Evolutionary conservation across 2,113 vertebrate genomes (phyloP).

Genomic region (Serinus canaria): DNA sequence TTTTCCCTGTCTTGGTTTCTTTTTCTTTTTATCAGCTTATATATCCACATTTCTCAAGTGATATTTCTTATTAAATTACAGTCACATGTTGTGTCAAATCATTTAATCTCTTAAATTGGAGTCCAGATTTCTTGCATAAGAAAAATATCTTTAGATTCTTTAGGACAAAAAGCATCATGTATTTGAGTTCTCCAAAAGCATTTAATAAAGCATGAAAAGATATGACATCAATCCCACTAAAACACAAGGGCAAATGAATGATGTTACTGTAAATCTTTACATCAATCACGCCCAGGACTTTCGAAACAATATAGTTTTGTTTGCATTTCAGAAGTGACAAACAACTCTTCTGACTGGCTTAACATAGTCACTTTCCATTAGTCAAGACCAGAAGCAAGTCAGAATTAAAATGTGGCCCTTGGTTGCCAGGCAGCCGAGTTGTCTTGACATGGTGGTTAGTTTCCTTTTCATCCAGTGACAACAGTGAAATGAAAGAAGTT

Average conservation of each 20-base stretch:
- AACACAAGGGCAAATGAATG: conserved; percentile 96
- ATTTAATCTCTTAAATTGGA: conserved; percentile 85
- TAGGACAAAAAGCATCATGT: conserved; percentile 84
- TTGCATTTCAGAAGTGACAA: conserved; percentile 98
- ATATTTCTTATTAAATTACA: conserved; percentile 88
- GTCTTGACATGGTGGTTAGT: conserved; percentile 99
- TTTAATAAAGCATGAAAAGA: conserved; percentile 97
- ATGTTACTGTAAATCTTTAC: conserved; percentile 93
- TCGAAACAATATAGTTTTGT: conserved; percentile 97
- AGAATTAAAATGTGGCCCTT: conserved; percentile 96
- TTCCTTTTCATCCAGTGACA: conserved; percentile 99
- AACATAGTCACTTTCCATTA: conserved; percentile 99
- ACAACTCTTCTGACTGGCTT: conserved; percentile 97
- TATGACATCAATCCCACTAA: conserved; percentile 95
- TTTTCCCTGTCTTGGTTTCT: conserved; percentile 35
- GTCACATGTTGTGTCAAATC: conserved; percentile 81
- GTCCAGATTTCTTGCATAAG: conserved; percentile 60
- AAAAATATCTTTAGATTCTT: conserved; percentile 72
- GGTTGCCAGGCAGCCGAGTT: conserved; percentile 99
- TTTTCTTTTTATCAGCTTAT: conserved; percentile 70
- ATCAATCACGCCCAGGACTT: conserved; percentile 91
- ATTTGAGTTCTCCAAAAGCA: conserved; percentile 84
- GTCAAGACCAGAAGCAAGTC: conserved; percentile 95
- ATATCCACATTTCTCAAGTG: conserved; percentile 73
- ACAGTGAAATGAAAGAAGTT: conserved; percentile 99